Base-by-base conservation (phyloP, 37 sponge, comb jelly and placozoan genomes). In the Corticium candelabrum region DNA sequence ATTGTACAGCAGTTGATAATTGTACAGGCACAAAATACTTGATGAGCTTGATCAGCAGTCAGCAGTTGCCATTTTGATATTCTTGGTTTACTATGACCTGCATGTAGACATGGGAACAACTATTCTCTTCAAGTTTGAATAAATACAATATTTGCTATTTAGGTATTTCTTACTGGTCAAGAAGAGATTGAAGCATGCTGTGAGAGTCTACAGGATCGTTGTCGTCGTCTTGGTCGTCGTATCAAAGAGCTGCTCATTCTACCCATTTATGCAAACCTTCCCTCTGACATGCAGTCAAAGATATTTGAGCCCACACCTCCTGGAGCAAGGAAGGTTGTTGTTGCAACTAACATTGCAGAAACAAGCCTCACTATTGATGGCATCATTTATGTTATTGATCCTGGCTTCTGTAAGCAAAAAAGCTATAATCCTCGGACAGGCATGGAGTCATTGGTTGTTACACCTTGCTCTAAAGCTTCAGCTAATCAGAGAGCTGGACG, bases 301-400 rank as follows among this genome's bases (percentile, higher is more conserved):
- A 98, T 98, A 69, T 98, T 98, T 89, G 99, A 98, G 56, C 95
- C 99, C 11, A 98, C 99, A 73, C 99, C 99, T 11, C 92, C 95
- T 50, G 99, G 95, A 68, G 99, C 96, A n/a, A 80, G 99, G 32
- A 98, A 98, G 82, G 95, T 94, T 40, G 90, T 98, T 3, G 78
- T 98, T 34, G 99, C 93, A n/a, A 98, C 99, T 4, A 98, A 98
- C 78, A 98, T 98, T 50, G 99, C 99, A 34, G 99, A 98, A 81
- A 98, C 99, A 0, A 90, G 91, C 33, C 83, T 98, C 37, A 98
- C 99, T 32, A 98, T 98, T 75, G 95, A 98, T 86, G 99, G 99
- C 1, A 94, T 98, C 41, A 88, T 98, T 15, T 98, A 94, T 74
- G 95, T 98, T 37, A 98, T 98, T 82, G 99, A 98, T 35, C 96